Conservation (phyloP, 92 coral and sea anemone species). For the Pocillopora grandis region DNA sequence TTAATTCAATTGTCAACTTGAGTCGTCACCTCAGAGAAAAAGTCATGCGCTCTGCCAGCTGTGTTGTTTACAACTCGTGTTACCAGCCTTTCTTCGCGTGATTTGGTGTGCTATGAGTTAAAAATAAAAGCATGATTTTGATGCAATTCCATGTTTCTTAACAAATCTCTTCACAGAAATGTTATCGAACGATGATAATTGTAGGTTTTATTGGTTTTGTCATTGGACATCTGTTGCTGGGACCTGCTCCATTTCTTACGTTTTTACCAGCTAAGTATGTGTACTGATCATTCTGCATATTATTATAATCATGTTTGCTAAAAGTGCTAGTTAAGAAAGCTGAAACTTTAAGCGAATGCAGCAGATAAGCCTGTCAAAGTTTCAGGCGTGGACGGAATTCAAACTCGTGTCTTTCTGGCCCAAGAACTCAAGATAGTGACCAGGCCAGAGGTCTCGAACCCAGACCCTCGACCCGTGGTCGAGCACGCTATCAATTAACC, state of each 20-base stretch:
- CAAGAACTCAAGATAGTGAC: too few species aligned
- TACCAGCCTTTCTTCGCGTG: background rate
- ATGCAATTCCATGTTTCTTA: background rate
- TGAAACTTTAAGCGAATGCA: too few species aligned
- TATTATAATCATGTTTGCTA: background rate
- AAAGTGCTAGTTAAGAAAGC: background rate
- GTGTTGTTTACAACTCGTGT: background rate
- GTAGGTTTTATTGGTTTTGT: background rate
- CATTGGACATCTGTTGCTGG: background rate
- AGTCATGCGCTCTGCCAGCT: too few species aligned
- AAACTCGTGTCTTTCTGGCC: too few species aligned
- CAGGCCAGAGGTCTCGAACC: too few species aligned
- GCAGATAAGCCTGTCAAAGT: too few species aligned
- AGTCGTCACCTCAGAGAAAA: too few species aligned
- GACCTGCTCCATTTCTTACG: constrained; percentile 23
- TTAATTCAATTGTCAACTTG: too few species aligned
- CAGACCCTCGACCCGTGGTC: too few species aligned
- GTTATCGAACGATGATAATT: constrained; percentile 11
- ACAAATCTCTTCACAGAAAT: background rate
- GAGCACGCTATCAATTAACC: too few species aligned
- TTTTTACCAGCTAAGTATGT: constrained; percentile 21
- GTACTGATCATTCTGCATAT: background rate
- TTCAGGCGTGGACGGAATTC: too few species aligned
- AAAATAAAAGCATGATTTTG: background rate
- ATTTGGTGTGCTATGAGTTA: background rate